Base-by-base conservation (phyloP, 2,888 invertebrate species). In the Fissipunctia ypsillon region DNA sequence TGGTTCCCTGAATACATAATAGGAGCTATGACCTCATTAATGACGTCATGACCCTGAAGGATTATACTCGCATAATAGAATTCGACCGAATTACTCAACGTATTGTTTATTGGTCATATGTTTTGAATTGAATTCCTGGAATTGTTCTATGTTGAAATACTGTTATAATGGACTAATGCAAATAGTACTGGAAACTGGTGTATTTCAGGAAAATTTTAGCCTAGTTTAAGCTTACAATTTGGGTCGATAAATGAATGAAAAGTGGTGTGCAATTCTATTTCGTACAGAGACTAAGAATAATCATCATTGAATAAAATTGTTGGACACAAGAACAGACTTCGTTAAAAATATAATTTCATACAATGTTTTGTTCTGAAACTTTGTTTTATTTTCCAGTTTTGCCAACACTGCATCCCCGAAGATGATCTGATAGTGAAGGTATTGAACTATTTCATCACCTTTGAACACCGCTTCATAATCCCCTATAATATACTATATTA, bases 381-480 rank as follows among this genome's bases (percentile, higher is more conserved):
- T 35, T 75, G 80, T 91, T 92, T 93, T 92, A 88, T 81, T 88
- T 94, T 94, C 52, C 94, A 94, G 94, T 92, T 77, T 81, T 93
- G 88, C 88, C 73, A 85, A 88, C 85, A 88, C 89, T 79, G 78
- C 79, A 74, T 78, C 74, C 38, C 73, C 74, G 92, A 93, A 92
- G 93, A 95, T 95, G 95, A 89, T 94, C 92, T 94, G 93, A 94
- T 91, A 91, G 90, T 90, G 87, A 94, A 95, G 95, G 95, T 95
- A 95, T 84, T 72, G 82, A 68, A 73, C 60, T 76, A 66, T 83
- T 82, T 80, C 81, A 75, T 73, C 87, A 87, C 88, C 76, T 80
- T 80, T 81, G 31, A 64, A 74, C 88, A 90, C 88, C 64, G 90
- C 90, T 90, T 88, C 73, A 72, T 61, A 74, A 50, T 28, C 54